phyloP scores from a whole-genome alignment of 2,113 vertebrate species.

The Dasyprocta punctata region DNA sequence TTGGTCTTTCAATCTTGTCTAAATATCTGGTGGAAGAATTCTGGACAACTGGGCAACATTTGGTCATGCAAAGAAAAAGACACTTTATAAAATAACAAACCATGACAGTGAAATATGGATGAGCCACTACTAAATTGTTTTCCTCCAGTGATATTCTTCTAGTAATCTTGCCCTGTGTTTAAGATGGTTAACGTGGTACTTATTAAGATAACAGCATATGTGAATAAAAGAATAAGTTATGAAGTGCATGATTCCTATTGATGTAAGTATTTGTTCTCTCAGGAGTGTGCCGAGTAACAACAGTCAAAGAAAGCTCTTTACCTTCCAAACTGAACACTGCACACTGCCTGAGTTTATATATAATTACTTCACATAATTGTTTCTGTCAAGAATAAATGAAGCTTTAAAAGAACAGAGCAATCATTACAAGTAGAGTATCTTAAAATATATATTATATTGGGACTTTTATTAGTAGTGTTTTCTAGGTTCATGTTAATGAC shows the following conservation, averaged over 20 bases:
- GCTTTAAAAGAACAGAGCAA: slow-evolving; percentile 84
- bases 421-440: slow-evolving; percentile 79
- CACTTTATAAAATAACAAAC: slow-evolving; percentile 46
- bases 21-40: slow-evolving; percentile 31
- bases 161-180: slow-evolving; percentile 73
- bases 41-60: slow-evolving; percentile 39
- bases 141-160: slow-evolving; percentile 22
- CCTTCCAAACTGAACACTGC: slow-evolving; percentile 77
- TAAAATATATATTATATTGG: slow-evolving; percentile 75
- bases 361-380: slow-evolving; percentile 86
- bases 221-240: slow-evolving; percentile 81
- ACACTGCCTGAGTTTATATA: slow-evolving; percentile 81
- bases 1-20: slow-evolving; percentile 34
- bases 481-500: slow-evolving; percentile 65
- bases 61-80: slow-evolving; percentile 59
- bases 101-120: slow-evolving; percentile 60
- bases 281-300: slow-evolving; percentile 68
- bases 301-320: slow-evolving; percentile 74
- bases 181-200: slow-evolving; percentile 70
- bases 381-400: slow-evolving; percentile 87
- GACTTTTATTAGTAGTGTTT: slow-evolving; percentile 70
- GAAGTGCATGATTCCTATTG: slow-evolving; percentile 66
- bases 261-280: slow-evolving; percentile 79
- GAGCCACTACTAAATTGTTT: slow-evolving; percentile 15
- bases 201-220: slow-evolving; percentile 70